Conservation (phyloP, 2,888 invertebrate species). For the Caenorhabditis sulstoni region DNA sequence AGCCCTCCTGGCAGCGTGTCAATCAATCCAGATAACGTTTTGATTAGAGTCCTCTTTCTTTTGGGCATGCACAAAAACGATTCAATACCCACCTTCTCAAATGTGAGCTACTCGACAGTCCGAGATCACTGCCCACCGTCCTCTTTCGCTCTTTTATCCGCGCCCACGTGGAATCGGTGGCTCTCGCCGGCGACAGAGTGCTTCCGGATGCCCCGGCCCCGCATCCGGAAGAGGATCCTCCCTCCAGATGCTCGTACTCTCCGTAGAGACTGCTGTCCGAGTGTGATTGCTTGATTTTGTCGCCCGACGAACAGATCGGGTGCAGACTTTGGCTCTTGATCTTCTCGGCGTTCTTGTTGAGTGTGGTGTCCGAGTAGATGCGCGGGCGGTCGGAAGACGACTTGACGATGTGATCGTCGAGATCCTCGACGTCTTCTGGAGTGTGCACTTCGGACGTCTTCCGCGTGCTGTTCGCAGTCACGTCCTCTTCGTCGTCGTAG, state of each 20-base stretch:
- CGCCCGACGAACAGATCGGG: constrained; percentile 46
- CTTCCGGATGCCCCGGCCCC: constrained; percentile 37
- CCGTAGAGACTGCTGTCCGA: constrained; percentile 71
- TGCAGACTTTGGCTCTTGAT: constrained; percentile 43
- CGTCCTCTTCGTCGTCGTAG: constrained; percentile 34
- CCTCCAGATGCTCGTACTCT: constrained; percentile 59
- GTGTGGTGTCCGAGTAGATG: constrained; percentile 49
- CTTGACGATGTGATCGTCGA: not conserved
- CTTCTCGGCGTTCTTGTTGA: constrained; percentile 33
- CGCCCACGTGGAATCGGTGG: constrained; percentile 39
- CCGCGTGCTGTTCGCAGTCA: not conserved
- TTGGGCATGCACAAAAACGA: not conserved
- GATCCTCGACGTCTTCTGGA: not conserved
- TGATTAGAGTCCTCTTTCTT: too few species aligned
- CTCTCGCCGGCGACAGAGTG: constrained; percentile 40
- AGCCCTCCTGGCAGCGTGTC: too few species aligned
- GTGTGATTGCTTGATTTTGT: constrained; percentile 67
- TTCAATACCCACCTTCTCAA: constrained; percentile 33
- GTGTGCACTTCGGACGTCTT: constrained; percentile 17
- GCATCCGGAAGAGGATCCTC: constrained; percentile 38
- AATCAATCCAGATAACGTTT: too few species aligned
- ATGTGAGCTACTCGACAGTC: constrained; percentile 37
- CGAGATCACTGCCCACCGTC: constrained; percentile 54
- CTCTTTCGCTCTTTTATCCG: constrained; percentile 57
- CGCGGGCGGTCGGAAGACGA: constrained; percentile 28